phyloP scores from a whole-genome alignment of 2,888 invertebrate species.

The Eucriotettix oculatus region DNA sequence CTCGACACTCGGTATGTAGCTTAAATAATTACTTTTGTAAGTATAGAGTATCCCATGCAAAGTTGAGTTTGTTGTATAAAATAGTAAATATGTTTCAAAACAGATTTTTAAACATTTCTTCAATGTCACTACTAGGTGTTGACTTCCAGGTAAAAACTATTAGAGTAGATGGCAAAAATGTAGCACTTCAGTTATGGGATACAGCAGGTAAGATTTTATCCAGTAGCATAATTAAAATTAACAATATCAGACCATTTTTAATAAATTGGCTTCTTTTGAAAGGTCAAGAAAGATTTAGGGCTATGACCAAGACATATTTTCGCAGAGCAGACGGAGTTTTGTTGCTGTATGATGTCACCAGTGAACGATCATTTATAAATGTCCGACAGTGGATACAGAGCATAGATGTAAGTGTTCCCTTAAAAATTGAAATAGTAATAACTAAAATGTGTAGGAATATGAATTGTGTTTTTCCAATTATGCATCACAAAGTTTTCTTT shows the following conservation, averaged over 20 bases:
- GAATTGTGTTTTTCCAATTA: no score
- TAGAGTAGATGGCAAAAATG: constrained; percentile 30
- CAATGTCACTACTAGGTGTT: constrained; percentile 24
- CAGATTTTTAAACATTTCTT: no score
- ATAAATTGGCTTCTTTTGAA: constrained; percentile 1
- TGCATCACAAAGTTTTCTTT: no score
- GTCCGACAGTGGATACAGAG: constrained; percentile 40
- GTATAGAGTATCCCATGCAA: no score
- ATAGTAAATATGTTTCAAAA: no score
- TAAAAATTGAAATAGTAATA: no score
- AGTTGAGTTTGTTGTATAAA: no score
- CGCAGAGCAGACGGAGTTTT: constrained; percentile 42
- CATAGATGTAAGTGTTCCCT: constrained; percentile 27
- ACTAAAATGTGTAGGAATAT: no score
- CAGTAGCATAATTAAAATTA: no score
- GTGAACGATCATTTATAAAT: constrained; percentile 37
- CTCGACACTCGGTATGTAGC: constrained; percentile 34
- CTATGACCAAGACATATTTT: constrained; percentile 42
- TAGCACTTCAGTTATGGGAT: constrained; percentile 37
- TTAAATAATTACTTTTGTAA: no score
- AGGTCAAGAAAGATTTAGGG: constrained; percentile 33
- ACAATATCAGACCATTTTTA: no score
- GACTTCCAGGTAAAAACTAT: constrained; percentile 38
- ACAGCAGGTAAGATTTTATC: constrained; percentile 30
- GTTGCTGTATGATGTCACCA: constrained; percentile 39